A percentile compares a stretch with the other conserved stretches of the same genome.
phyloP scores from a whole-genome alignment of 2,113 vertebrate genomes.

The Lampris megalopsis region DNA sequence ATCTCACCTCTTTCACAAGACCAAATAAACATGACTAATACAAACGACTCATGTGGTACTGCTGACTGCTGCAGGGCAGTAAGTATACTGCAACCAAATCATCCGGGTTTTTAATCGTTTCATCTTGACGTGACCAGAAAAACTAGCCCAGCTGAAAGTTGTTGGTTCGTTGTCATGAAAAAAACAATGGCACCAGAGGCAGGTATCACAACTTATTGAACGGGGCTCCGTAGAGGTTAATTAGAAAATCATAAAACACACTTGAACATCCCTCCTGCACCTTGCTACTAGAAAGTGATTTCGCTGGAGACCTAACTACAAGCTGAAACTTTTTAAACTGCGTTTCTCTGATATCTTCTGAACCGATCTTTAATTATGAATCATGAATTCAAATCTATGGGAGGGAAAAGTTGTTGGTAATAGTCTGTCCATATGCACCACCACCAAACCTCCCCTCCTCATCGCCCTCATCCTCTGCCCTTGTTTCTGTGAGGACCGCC shows the following conservation, averaged over 20 bases:
- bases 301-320: no score
- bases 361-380: no score
- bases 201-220: no score
- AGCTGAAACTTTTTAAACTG: no score
- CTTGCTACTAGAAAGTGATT: no score
- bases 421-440: slow-evolving; percentile 26
- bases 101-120: background rate
- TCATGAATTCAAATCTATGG: background rate
- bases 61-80: background rate
- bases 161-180: background rate
- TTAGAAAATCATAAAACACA: no score
- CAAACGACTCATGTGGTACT: slow-evolving; percentile 57
- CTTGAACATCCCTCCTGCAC: no score
- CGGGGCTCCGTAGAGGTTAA: no score
- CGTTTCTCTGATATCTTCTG: no score
- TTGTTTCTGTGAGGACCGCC: slow-evolving; percentile 58
- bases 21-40: slow-evolving; percentile 78
- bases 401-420: background rate
- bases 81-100: slow-evolving; percentile 47
- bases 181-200: background rate
- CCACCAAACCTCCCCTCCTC: slow-evolving; percentile 29
- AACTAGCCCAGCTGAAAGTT: background rate
- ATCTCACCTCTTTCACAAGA: slow-evolving; percentile 75
- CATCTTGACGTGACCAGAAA: background rate
- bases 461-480: slow-evolving; percentile 49